Evolutionary conservation across 2,113 vertebrate genomes (phyloP), one percentile per base, ranked within the genome.

Genomic region (Murina feae): DNA sequence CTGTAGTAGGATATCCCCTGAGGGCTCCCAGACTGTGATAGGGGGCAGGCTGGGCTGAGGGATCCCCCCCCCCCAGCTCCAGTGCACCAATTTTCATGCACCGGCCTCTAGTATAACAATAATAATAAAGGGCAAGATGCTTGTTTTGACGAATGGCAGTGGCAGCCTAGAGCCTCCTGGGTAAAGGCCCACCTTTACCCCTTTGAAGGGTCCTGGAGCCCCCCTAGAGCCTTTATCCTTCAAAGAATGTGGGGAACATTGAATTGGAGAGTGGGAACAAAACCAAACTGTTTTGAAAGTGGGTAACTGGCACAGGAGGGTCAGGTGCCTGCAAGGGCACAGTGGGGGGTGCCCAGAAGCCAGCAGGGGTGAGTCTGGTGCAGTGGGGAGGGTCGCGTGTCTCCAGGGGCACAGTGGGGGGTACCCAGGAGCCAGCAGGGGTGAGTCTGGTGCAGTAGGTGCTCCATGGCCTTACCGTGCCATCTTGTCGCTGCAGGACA

Each of bases 401-500:
- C 69, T 17, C 20, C 42, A 0, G 42, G 21, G 44, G 25, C 4
- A 55, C 4, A 2, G 25, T 9, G 39, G 63, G 63, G 28, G 30
- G 28, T 8, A 13, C 30, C 60, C 12, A 30, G 28, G 60, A 6
- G 2, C 17, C 39, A 63, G n/a, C 44, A 69, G 25, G 25, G 30
- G 25, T 32, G 55, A 55, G 30, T 65, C 51, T 11, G 55, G 53
- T 1, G 12, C 51, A 35, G 69, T 30, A 55, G 23, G n/a, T 28
- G 25, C 58, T 4, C 55, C 58, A 60, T 28, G 23, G 37, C 35
- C 96, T 98, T 96, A 99, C 99, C 99, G 99, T 0, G 99, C 99
- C 47, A 99, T 99, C 98, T 99, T 99, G 98, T 99, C 99, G n/a
- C 99, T 99, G 98, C 99, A 99, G 55, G 99, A 99, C 99, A 99